Base-by-base conservation (phyloP, 2,113 vertebrate species). In the Saccopteryx leptura region DNA sequence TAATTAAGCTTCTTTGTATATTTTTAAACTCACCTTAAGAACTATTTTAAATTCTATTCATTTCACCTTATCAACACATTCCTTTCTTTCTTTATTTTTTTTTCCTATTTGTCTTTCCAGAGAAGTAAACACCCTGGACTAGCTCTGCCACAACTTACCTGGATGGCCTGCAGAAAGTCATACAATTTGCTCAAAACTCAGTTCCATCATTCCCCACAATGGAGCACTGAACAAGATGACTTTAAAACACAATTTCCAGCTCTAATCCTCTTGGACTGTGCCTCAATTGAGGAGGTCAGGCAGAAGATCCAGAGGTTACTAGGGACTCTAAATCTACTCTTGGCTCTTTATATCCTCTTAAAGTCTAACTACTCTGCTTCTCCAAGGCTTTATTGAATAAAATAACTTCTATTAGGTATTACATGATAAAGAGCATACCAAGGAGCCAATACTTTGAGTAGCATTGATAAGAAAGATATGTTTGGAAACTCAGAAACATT, bases 11-110 rank as follows among this genome's bases (percentile, higher is more conserved):
- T 63, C 13, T 72, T 81, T 87, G 28, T 18, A 2, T 65, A 79
- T 28, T 74, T 90, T 87, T 71, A 81, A 90, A 81, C 48, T 2
- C 23, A 80, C 52, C 33, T 50, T 79, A 52, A 83, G 75, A 58
- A 75, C 66, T 52, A 60, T 76, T 96, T 90, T 66, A 79, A 95
- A 88, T 46, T 87, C 7, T 68, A n/a, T 69, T 94, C 28, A 72
- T 89, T 56, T 90, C 28, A 56, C 56, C 17, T 19, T 65, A 72
- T 12, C 5, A 90, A 21, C 1, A 72, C 18, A 33, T 52, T 84
- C 0, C 56, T 61, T 56, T 58, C 5, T 17, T 54, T 93, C 13
- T 86, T 81, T 39, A 39, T 39, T 69, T 18, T 33, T 17, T 4
- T 17, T 58, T 72, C 19, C 23, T 92, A 2, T 78, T 11, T 85